Percentiles rank a stretch among this genome's conserved stretches.
phyloP scores from a whole-genome alignment of 2,797 vertebrate species.

The Parotocinclus haroldoi region DNA sequence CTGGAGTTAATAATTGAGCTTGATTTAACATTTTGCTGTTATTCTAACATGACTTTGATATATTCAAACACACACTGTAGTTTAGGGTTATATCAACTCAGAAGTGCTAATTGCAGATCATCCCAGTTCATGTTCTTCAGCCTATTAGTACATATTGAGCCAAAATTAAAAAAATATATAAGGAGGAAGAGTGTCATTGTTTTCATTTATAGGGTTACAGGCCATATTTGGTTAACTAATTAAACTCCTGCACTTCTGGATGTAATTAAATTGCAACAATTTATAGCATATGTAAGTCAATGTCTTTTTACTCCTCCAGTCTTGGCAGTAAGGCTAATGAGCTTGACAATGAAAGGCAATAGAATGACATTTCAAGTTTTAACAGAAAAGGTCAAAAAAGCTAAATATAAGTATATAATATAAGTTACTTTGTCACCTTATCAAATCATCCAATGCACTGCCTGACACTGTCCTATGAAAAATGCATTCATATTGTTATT shows the following conservation, averaged over 20 bases:
- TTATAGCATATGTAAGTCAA: slow-evolving; percentile 52
- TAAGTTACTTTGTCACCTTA: background rate
- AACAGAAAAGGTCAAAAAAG: slow-evolving; percentile 43
- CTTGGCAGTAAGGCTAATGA: slow-evolving; percentile 55
- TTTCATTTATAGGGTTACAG: slow-evolving; percentile 38
- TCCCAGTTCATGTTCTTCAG: slow-evolving; percentile 6
- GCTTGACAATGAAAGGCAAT: slow-evolving; percentile 31
- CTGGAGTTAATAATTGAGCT: slow-evolving; percentile 34
- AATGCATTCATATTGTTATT: slow-evolving; percentile 44
- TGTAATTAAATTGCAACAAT: slow-evolving; percentile 48
- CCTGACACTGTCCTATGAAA: slow-evolving; percentile 36
- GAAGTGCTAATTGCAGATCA: slow-evolving; percentile 30
- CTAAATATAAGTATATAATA: slow-evolving; percentile 28
- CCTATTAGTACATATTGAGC: slow-evolving; percentile 38
- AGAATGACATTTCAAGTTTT: slow-evolving; percentile 30
- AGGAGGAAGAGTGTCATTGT: slow-evolving; percentile 3
- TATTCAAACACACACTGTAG: slow-evolving; percentile 32
- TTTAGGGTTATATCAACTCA: slow-evolving; percentile 39
- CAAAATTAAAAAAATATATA: slow-evolving; percentile 20
- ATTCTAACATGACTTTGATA: slow-evolving; percentile 36
- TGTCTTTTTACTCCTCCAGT: slow-evolving; percentile 43
- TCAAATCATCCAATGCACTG: slow-evolving; percentile 1
- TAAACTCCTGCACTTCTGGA: slow-evolving; percentile 42
- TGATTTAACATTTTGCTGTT: slow-evolving; percentile 3
- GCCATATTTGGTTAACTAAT: slow-evolving; percentile 44